A percentile compares a stretch with the other conserved stretches of the same genome.
Conservation (phyloP, 2,888 invertebrate genomes). For the Aspidapion aeneum region DNA sequence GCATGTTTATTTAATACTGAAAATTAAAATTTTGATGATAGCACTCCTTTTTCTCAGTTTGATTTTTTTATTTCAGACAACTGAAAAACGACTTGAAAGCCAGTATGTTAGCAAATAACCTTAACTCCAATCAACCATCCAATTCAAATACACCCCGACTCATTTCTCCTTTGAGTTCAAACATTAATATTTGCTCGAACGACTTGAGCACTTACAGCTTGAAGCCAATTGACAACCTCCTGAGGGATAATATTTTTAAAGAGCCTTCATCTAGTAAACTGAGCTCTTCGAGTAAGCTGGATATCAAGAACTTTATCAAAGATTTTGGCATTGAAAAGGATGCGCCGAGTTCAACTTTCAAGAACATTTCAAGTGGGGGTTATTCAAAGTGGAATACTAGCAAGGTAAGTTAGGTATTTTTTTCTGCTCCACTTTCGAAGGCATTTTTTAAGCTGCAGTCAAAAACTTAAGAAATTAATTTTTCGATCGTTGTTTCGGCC, state of each 20-base stretch:
- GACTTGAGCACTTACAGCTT: constrained; percentile 27
- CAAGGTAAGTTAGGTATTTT: too few species aligned
- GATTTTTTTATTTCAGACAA: too few species aligned
- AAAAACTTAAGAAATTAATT: too few species aligned
- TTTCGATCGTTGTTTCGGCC: too few species aligned
- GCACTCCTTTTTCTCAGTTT: too few species aligned
- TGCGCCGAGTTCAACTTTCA: constrained; percentile 28
- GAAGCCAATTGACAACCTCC: constrained; percentile 35
- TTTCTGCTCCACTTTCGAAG: too few species aligned
- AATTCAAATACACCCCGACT: constrained; percentile 27
- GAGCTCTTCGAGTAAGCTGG: constrained; percentile 29
- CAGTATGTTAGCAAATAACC: constrained; percentile 6
- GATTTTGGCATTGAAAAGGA: constrained; percentile 35
- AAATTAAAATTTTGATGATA: too few species aligned
- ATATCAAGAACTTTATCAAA: constrained; percentile 31
- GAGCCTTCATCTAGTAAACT: constrained; percentile 29
- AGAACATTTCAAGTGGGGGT: constrained; percentile 31
- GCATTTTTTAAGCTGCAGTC: too few species aligned
- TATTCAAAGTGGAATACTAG: constrained; percentile 42
- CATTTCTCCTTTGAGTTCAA: constrained; percentile 29
- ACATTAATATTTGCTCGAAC: constrained; percentile 34
- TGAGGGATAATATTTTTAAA: constrained; percentile 20
- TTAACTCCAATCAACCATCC: constrained; percentile 1
- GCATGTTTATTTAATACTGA: too few species aligned
- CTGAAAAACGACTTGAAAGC: constrained; percentile 13